Evolutionary conservation across 2,888 invertebrate species (phyloP), one percentile per base, ranked within the genome.

Genomic region (Eupithecia abbreviata): DNA sequence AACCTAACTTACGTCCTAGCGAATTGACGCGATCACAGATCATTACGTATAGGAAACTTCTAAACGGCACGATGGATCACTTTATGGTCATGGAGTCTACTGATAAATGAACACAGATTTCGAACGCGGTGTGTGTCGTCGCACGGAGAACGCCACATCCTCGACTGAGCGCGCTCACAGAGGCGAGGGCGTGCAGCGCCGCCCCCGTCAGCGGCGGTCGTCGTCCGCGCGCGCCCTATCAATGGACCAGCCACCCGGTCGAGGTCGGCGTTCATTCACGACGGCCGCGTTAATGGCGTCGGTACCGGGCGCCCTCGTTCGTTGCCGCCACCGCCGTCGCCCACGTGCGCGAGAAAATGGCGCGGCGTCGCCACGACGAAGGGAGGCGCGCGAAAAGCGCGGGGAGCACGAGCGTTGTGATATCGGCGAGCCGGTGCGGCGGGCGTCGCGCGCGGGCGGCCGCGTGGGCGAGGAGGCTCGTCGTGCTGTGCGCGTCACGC

Each of bases 131-230:
- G 86, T 85, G 90, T 89, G 92, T 92, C 92, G 92, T 91, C 93
- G 92, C 93, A 90, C 91, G 89, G 90, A 88, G 91, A 90, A 90
- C 93, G 93, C 92, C 91, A 92, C 93, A 93, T 93, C 91, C 92
- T 94, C 96, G 96, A 95, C 95, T 95, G 95, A 96, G 95, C 93
- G 93, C 93, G 93, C 92, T 93, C 92, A 90, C 85, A 86, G 85
- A 85, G 83, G 85, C 88, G 88, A 92, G 93, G 95, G 95, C 93
- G 92, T 92, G 90, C 90, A 88, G 87, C 88, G 91, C 93, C 93
- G 93, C 93, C 93, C 93, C 93, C 91, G 91, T 90, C 87, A 87
- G 85, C 88, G 86, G 83, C 90, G 89, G 92, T 91, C 92, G 92
- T 90, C 91, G 92, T 88, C 92, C 93, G 93, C 91, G 89, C 89